Evolutionary conservation across 2,797 vertebrate species (phyloP).

Genomic region (Perodicticus potto): DNA sequence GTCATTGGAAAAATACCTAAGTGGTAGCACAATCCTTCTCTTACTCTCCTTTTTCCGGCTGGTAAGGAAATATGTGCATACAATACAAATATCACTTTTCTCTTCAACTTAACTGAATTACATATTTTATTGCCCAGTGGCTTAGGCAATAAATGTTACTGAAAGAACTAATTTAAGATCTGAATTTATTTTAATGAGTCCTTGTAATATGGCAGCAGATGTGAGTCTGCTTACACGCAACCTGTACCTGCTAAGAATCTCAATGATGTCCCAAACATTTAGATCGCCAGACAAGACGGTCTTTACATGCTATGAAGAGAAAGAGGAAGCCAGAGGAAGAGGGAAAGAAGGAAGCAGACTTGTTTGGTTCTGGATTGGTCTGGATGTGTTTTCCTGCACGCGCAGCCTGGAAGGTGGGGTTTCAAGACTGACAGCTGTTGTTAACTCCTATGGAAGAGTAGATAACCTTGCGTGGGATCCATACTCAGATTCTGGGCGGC

Average conservation of each 20-base stretch:
- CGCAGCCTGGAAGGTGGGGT: slow-evolving; percentile 67
- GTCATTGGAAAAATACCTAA: neutral
- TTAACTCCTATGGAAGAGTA: slow-evolving; percentile 87
- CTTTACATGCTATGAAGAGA: slow-evolving; percentile 61
- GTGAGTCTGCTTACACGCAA: slow-evolving; percentile 84
- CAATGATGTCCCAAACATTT: slow-evolving; percentile 82
- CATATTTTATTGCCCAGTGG: slow-evolving; percentile 82
- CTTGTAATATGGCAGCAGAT: slow-evolving; percentile 87
- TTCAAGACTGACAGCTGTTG: slow-evolving; percentile 88
- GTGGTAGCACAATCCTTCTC: neutral
- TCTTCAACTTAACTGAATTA: slow-evolving; percentile 83
- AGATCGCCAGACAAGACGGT: slow-evolving; percentile 72
- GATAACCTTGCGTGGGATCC: slow-evolving; percentile 87
- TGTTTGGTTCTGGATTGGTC: slow-evolving; percentile 73
- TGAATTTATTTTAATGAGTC: slow-evolving; percentile 90
- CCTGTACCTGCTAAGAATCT: slow-evolving; percentile 85
- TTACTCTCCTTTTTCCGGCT: slow-evolving; percentile 53
- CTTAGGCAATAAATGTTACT: slow-evolving; percentile 86
- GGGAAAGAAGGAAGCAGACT: slow-evolving; percentile 52
- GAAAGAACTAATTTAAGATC: slow-evolving; percentile 88
- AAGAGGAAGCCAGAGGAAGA: neutral
- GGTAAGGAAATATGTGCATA: slow-evolving; percentile 36
- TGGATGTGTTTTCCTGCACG: slow-evolving; percentile 64
- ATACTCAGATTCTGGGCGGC: slow-evolving; percentile 84
- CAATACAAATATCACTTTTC: slow-evolving; percentile 80